Evolutionary conservation across 2,113 vertebrate species (phyloP).

Genomic region (Sander vitreus): DNA sequence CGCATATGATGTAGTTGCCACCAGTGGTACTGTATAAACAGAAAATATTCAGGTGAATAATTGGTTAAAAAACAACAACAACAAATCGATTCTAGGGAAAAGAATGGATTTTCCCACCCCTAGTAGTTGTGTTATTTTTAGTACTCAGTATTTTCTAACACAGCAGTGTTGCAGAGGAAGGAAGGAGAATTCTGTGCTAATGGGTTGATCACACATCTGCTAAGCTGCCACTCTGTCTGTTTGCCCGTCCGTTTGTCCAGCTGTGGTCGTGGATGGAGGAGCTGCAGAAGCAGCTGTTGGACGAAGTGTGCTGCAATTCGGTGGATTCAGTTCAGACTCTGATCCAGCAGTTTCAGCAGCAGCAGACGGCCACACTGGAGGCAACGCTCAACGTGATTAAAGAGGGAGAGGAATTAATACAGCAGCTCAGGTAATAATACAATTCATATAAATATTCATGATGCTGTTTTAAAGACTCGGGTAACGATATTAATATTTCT

Average conservation of each 20-base stretch:
- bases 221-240: background rate
- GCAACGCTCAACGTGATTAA: constrained; percentile 98
- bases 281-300: constrained; percentile 97
- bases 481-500: constrained; percentile 18
- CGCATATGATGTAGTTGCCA: no score
- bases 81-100: no score
- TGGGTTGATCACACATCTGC: constrained; percentile 80
- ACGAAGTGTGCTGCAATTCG: constrained; percentile 95
- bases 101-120: no score
- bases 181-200: background rate
- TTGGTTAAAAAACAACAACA: no score
- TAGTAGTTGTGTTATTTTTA: background rate
- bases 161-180: no score
- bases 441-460: background rate
- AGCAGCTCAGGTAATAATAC: constrained; percentile 93
- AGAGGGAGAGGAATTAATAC: constrained; percentile 97
- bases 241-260: constrained; percentile 74
- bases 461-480: background rate
- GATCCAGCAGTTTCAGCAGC: constrained; percentile 99
- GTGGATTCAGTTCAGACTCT: constrained; percentile 97
- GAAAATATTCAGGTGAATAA: no score
- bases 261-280: constrained; percentile 99
- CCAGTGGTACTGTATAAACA: no score
- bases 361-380: constrained; percentile 96
- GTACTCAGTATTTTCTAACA: background rate